phyloP scores from a whole-genome alignment of 1,140 invertebrate species.

The Capitella teleta region DNA sequence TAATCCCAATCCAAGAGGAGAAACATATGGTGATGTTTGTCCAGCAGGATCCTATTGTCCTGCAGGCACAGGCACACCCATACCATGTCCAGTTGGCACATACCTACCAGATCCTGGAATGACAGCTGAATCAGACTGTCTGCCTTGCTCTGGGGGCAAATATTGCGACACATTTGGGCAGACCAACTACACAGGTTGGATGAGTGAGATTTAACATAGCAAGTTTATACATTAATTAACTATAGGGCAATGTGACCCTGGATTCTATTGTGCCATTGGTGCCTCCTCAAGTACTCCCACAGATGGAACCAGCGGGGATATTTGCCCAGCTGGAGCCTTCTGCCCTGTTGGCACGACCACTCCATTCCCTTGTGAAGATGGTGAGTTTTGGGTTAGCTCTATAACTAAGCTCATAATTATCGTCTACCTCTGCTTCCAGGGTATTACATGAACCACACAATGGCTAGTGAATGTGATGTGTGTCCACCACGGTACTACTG shows the following conservation, averaged over 20 bases:
- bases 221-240: background rate
- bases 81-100: slow-evolving; percentile 32
- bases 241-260: background rate
- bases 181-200: slow-evolving; percentile 18
- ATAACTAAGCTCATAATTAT: background rate
- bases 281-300: slow-evolving; percentile 12
- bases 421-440: slow-evolving; percentile 18
- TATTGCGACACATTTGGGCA: slow-evolving; percentile 28
- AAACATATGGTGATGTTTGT: slow-evolving; percentile 22
- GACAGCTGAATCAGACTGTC: slow-evolving; percentile 20
- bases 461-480: slow-evolving; percentile 23
- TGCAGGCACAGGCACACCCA: slow-evolving; percentile 17
- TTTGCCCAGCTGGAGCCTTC: slow-evolving; percentile 30
- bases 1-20: slow-evolving; percentile 27
- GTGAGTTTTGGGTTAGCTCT: slow-evolving; percentile 13
- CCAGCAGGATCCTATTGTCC: slow-evolving; percentile 32
- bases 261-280: slow-evolving; percentile 10
- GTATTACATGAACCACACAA: slow-evolving; percentile 34
- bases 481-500: slow-evolving; percentile 34
- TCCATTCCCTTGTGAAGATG: slow-evolving; percentile 26
- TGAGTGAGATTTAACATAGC: background rate
- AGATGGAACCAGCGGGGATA: slow-evolving; percentile 21
- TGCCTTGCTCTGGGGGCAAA: slow-evolving; percentile 29
- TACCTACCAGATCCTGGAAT: slow-evolving; percentile 29
- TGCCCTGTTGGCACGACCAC: slow-evolving; percentile 24